Evolutionary conservation across 2,888 invertebrate species (phyloP).

Genomic region (Torymus tubicola): DNA sequence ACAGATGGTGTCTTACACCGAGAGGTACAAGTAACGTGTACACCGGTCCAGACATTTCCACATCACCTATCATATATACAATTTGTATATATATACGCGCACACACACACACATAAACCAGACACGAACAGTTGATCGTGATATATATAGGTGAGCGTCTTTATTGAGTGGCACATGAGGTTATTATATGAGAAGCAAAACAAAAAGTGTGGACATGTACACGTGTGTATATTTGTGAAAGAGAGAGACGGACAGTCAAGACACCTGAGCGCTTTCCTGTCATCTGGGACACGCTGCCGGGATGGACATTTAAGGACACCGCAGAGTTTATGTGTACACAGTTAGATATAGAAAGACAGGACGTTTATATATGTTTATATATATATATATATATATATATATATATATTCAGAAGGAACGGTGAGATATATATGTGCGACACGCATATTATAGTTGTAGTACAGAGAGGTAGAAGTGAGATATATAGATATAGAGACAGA

Average conservation of each 20-base stretch:
- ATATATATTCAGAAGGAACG: conserved; percentile 14
- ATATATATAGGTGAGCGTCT: conserved; percentile 31
- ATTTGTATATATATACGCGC: too few species aligned
- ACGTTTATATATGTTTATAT: conserved; percentile 20
- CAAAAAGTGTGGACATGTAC: not conserved
- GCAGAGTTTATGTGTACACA: not conserved
- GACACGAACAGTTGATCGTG: not conserved
- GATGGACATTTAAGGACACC: not conserved
- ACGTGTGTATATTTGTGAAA: too few species aligned
- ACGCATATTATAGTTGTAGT: conserved; percentile 1
- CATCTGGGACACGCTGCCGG: not conserved
- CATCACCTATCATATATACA: too few species aligned
- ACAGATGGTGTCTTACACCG: too few species aligned
- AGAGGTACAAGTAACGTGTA: too few species aligned
- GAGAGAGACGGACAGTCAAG: too few species aligned
- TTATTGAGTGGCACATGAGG: not conserved
- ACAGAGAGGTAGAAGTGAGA: conserved; percentile 43
- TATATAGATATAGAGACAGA: conserved; percentile 26
- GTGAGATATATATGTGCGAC: not conserved
- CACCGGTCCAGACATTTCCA: too few species aligned
- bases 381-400: conserved; percentile 29
- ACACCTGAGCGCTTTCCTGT: not conserved
- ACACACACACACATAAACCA: not conserved
- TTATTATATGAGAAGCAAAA: conserved; percentile 13
- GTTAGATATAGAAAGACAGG: too few species aligned